Evolutionary conservation across 2,113 vertebrate species (phyloP).

Genomic region (Dascyllus trimaculatus): DNA sequence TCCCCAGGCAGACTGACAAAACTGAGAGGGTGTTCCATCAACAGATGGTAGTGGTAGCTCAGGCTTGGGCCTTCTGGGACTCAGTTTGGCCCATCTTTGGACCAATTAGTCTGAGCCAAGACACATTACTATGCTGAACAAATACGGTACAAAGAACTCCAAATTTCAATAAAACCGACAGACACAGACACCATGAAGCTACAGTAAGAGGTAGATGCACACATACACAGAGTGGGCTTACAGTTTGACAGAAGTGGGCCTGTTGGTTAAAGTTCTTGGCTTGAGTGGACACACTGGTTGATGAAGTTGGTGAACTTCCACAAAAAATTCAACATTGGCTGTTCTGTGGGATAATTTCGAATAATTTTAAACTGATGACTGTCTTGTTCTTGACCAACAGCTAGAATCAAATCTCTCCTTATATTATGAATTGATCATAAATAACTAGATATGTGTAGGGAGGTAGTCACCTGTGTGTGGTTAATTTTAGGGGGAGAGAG

Average conservation of each 20-base stretch:
- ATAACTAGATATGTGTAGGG: no score
- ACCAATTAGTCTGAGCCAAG: conserved; percentile 57
- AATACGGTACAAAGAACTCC: conserved; percentile 29
- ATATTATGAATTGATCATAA: no score
- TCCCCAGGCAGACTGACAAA: conserved; percentile 39
- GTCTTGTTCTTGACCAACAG: no score
- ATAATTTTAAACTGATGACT: no score
- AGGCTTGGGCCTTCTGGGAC: conserved; percentile 48
- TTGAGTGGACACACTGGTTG: neutral
- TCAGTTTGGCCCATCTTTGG: conserved; percentile 46
- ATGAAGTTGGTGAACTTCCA: no score
- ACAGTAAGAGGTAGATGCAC: neutral
- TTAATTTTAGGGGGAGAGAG: no score
- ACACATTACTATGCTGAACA: conserved; percentile 49
- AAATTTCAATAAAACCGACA: conserved; percentile 19
- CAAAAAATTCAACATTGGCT: no score
- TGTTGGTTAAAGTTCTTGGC: neutral
- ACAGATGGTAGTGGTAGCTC: conserved; percentile 60
- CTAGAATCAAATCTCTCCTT: no score
- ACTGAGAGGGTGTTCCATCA: conserved; percentile 53
- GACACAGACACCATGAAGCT: conserved; percentile 4
- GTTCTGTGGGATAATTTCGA: no score
- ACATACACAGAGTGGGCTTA: neutral
- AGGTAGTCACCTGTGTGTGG: no score
- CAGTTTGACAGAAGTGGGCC: neutral